Conservation (phyloP, 2,113 vertebrate species). For the Eidolon helvum region DNA sequence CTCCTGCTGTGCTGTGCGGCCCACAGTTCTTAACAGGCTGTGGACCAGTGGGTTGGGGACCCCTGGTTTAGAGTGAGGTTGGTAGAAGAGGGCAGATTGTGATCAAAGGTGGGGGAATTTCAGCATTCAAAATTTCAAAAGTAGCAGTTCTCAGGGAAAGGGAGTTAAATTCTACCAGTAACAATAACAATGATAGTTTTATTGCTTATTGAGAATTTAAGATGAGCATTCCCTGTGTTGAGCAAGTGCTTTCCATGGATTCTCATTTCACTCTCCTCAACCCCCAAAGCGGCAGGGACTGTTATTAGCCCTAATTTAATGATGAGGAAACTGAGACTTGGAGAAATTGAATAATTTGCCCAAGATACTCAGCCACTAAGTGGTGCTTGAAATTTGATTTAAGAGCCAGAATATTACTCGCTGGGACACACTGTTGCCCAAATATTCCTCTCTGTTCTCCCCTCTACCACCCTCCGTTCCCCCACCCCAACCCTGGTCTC, state of each 20-base stretch:
- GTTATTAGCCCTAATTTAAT: background rate
- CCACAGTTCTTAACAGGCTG: too few relatives aligned
- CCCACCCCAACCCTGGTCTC: background rate
- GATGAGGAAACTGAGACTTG: background rate
- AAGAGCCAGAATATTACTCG: background rate
- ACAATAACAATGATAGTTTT: background rate
- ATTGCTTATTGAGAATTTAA: background rate
- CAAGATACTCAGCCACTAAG: background rate
- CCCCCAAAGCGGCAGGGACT: background rate
- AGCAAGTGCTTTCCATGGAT: background rate
- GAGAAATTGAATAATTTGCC: background rate
- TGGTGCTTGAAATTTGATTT: background rate
- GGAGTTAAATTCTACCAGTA: background rate
- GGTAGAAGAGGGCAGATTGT: background rate
- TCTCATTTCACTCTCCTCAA: background rate
- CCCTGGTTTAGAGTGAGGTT: background rate
- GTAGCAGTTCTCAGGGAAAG: background rate
- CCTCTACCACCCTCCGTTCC: background rate
- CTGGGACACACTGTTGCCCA: background rate
- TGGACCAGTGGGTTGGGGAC: too few relatives aligned
- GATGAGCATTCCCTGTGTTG: background rate
- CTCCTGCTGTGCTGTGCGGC: too few relatives aligned
- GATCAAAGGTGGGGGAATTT: background rate
- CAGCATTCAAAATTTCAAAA: background rate
- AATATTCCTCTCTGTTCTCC: background rate